Evolutionary conservation across 2,888 invertebrate genomes (phyloP).

Genomic region (Shargacucullia verbasci): DNA sequence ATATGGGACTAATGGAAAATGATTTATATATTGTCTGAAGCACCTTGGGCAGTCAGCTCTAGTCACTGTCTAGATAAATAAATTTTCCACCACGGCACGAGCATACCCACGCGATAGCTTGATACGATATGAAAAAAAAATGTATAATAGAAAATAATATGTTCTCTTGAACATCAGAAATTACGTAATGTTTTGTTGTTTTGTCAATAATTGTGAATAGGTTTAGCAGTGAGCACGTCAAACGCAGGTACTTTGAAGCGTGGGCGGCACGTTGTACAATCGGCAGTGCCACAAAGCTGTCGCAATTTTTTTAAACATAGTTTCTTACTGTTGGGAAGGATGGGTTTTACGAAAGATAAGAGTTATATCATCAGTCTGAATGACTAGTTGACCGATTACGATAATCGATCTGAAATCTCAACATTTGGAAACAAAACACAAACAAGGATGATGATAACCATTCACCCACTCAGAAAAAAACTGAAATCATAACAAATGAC

Average conservation of each 20-base stretch:
- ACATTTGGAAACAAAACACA: no score
- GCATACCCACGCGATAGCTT: no score
- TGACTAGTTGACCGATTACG: not conserved
- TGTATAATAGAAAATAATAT: no score
- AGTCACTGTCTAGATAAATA: no score
- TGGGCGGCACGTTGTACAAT: constrained; percentile 41
- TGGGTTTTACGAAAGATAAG: no score
- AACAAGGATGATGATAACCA: no score
- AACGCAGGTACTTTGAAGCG: constrained; percentile 45
- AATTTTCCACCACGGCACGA: no score
- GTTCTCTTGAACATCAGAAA: not conserved
- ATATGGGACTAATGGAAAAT: no score
- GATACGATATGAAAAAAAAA: not conserved
- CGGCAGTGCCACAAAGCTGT: constrained; percentile 22
- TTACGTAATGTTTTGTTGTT: constrained; percentile 27
- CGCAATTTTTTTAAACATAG: constrained; percentile 14
- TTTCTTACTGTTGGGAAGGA: constrained; percentile 4
- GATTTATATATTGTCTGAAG: no score
- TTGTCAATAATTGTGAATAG: constrained; percentile 26
- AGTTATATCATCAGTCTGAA: not conserved
- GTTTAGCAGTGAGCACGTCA: constrained; percentile 42
- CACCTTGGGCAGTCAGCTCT: no score
- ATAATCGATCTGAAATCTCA: not conserved
- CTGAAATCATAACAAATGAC: constrained; percentile 24
- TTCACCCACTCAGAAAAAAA: no score